Percentiles rank a stretch among this genome's conserved stretches.
phyloP scores from a whole-genome alignment of 53 echinoderm and acorn worm genomes.

The Antedon mediterranea region DNA sequence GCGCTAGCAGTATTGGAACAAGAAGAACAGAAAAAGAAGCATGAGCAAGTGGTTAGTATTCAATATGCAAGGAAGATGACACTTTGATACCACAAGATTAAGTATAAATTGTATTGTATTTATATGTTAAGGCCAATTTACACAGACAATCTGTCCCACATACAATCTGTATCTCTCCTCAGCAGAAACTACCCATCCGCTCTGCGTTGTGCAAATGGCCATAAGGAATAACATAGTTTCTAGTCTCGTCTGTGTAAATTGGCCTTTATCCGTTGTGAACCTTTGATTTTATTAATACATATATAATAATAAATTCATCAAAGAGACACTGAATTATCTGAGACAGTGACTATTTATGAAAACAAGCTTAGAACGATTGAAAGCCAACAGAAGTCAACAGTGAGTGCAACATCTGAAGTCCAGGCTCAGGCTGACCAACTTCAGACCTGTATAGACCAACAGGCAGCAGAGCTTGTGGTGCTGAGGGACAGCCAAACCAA shows the following conservation, averaged over 20 bases:
- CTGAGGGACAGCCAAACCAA: slow-evolving; percentile 25
- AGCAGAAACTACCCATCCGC: too few relatives aligned
- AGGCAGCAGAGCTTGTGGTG: slow-evolving; percentile 37
- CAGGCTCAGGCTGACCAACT: slow-evolving; percentile 31
- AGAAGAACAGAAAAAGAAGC: neutral
- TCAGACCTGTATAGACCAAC: slow-evolving; percentile 22
- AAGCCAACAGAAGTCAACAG: neutral
- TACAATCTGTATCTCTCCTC: too few relatives aligned
- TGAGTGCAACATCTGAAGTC: slow-evolving; percentile 23
- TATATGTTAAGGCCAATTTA: too few relatives aligned
- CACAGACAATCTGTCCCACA: too few relatives aligned
- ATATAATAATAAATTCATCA: neutral
- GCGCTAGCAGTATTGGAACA: neutral
- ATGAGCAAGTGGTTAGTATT: neutral
- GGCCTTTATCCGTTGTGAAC: too few relatives aligned
- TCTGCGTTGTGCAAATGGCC: too few relatives aligned
- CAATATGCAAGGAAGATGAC: too few relatives aligned
- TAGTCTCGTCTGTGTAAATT: too few relatives aligned
- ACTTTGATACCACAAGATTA: too few relatives aligned
- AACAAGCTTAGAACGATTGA: neutral
- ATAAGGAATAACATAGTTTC: too few relatives aligned
- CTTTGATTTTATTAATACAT: neutral
- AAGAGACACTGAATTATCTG: neutral
- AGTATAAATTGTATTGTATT: too few relatives aligned
- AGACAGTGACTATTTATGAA: neutral